phyloP scores from a whole-genome alignment of 2,113 vertebrate species.

The Beaufortia kweichowensis region DNA sequence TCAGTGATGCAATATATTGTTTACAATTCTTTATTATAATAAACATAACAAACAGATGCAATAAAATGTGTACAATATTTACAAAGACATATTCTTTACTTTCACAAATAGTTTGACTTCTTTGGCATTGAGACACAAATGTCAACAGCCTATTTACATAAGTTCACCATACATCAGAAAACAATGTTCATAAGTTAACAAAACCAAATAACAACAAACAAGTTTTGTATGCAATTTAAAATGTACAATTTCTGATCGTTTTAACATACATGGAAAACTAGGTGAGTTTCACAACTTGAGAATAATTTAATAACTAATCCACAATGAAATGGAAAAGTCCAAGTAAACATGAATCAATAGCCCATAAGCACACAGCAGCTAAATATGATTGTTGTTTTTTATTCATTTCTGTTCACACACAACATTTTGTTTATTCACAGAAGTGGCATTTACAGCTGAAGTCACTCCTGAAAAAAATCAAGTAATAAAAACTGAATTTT shows the following conservation, averaged over 20 bases:
- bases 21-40: constrained; percentile 11
- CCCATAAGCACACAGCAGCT: neutral
- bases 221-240: neutral
- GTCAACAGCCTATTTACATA: neutral
- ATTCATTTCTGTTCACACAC: neutral
- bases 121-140: too few species aligned
- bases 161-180: neutral
- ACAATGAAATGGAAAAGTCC: neutral
- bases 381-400: neutral
- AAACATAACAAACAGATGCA: neutral
- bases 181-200: constrained; percentile 15
- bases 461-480: too few species aligned
- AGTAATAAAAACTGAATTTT: too few species aligned
- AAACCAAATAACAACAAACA: neutral
- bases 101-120: neutral
- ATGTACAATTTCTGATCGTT: neutral
- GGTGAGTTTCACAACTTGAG: neutral
- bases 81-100: constrained; percentile 20
- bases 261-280: neutral
- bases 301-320: neutral
- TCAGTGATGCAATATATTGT: neutral
- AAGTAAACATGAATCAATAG: neutral
- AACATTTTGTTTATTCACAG: too few species aligned
- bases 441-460: too few species aligned
- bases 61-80: constrained; percentile 25